Conservation (phyloP, 2,113 vertebrate genomes). For the Zosterops lateralis region DNA sequence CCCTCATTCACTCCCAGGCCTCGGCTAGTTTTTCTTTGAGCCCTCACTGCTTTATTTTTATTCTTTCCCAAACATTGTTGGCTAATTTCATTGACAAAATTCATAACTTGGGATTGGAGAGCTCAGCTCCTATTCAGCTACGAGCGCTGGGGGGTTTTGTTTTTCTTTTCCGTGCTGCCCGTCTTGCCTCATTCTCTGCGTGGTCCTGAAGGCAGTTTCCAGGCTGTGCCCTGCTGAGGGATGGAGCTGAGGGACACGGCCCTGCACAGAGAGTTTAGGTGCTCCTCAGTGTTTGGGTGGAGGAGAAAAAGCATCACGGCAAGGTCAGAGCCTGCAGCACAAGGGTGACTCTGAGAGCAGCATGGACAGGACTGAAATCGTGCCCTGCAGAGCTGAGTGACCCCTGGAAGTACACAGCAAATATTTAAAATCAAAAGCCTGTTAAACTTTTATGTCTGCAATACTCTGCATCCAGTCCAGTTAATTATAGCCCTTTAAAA, state of each 20-base stretch:
- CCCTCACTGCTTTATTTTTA: conserved; percentile 39
- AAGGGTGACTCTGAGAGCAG: neutral
- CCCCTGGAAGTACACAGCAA: conserved; percentile 36
- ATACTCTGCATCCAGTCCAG: conserved; percentile 28
- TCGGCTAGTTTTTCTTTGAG: conserved; percentile 40
- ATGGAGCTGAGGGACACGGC: neutral
- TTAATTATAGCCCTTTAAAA: conserved; percentile 63
- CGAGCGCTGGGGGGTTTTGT: neutral
- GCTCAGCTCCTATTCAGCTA: conserved; percentile 43
- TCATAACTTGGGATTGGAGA: conserved; percentile 58
- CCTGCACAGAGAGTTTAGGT: neutral
- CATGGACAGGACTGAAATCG: accelerated
- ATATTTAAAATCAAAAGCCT: conserved; percentile 44
- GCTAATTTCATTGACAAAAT: conserved; percentile 73
- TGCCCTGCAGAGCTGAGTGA: neutral
- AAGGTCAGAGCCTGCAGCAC: neutral
- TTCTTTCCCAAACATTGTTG: conserved; percentile 55
- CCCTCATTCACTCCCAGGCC: conserved; percentile 6
- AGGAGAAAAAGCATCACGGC: neutral
- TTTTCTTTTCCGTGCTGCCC: neutral
- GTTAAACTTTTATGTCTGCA: conserved; percentile 46
- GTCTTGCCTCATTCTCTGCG: neutral
- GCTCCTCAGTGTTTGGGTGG: neutral
- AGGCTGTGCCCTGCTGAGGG: neutral
- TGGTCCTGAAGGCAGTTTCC: neutral